These are phyloP conservation scores for Physocephala rufipes DNA, from an alignment of 2,888 invertebrate genomes.

Conservation along the genomic window DNA sequence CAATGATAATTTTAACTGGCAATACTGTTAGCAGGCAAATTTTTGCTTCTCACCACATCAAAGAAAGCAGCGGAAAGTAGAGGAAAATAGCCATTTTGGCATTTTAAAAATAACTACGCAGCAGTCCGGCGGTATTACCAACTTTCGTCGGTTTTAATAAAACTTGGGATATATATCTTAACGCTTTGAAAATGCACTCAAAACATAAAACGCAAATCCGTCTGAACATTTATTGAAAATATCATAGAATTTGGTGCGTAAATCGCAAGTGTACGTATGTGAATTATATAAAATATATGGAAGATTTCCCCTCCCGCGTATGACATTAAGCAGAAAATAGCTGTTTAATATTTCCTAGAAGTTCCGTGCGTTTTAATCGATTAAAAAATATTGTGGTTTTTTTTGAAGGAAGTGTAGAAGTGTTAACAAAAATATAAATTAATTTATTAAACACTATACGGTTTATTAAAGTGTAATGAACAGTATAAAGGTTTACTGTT, in stretches of 20 bases:
- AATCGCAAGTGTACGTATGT: background rate
- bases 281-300: no score
- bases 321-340: no score
- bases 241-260: background rate
- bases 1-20: background rate
- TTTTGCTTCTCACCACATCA: constrained; percentile 21
- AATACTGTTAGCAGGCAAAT: background rate
- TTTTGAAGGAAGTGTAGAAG: no score
- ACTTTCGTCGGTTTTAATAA: constrained; percentile 7
- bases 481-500: constrained; percentile 13
- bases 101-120: constrained; percentile 58
- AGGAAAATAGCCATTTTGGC: constrained; percentile 47
- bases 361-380: no score
- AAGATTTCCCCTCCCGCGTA: no score
- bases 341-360: no score
- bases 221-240: no score
- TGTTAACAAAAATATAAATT: no score
- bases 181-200: no score
- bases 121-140: constrained; percentile 48
- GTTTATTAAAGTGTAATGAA: background rate
- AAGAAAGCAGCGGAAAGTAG: constrained; percentile 34
- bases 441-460: no score
- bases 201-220: no score
- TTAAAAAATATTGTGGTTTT: no score
- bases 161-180: background rate